phyloP scores from a whole-genome alignment of 1,140 invertebrate genomes.

The Drosophila sturtevanti region DNA sequence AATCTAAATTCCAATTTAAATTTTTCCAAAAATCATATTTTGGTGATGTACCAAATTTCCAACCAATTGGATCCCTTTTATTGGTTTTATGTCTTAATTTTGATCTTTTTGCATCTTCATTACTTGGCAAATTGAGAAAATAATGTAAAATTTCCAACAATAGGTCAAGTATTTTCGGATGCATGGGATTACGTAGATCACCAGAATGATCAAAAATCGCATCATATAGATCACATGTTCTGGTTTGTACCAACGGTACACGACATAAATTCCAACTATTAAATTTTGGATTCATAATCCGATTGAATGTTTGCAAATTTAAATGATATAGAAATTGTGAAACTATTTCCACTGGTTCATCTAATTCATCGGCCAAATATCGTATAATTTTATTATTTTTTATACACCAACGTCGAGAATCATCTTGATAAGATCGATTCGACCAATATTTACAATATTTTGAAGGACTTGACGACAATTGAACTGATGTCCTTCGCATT shows the following conservation, averaged over 20 bases:
- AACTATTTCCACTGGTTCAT: constrained; percentile 17
- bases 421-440: background rate
- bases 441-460: too few relatives aligned
- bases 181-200: constrained; percentile 30
- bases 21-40: background rate
- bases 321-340: constrained; percentile 36
- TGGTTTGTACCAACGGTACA: constrained; percentile 33
- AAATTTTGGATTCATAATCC: constrained; percentile 39
- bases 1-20: background rate
- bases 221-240: constrained; percentile 44
- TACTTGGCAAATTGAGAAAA: constrained; percentile 24
- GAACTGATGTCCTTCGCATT: too few relatives aligned
- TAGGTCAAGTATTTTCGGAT: constrained; percentile 15
- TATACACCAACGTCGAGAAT: constrained; percentile 29
- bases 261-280: constrained; percentile 29
- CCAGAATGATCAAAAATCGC: constrained; percentile 38
- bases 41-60: background rate
- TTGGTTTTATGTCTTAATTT: too few relatives aligned
- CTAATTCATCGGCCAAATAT: constrained; percentile 10
- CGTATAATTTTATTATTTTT: constrained; percentile 18
- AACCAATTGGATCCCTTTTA: background rate
- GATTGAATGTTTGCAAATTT: constrained; percentile 42
- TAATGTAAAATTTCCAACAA: constrained; percentile 34
- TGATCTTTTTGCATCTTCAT: background rate
- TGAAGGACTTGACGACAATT: too few relatives aligned